Evolutionary conservation across 1,140 invertebrate species (phyloP).

Genomic region (Drosophila oshimai): DNA sequence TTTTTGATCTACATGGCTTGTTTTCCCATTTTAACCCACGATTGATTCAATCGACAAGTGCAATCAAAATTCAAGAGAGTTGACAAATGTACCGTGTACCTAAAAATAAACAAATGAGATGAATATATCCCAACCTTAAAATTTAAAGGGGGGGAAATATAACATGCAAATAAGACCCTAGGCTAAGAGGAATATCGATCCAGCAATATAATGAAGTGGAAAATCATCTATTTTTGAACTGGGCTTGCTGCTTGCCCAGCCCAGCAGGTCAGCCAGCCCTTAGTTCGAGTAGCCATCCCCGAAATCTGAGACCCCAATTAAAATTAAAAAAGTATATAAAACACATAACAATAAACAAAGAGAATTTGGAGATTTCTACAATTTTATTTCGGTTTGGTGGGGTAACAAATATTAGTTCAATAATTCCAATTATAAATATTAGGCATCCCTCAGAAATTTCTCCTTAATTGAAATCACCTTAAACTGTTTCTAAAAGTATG

Average conservation of each 20-base stretch:
- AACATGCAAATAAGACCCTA: conserved; percentile 3
- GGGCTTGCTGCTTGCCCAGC: conserved; percentile 70
- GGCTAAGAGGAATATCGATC: conserved; percentile 11
- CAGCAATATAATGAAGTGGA: conserved; percentile 4
- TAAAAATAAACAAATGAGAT: background rate
- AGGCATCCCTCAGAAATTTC: too few relatives aligned
- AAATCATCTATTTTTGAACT: conserved; percentile 56
- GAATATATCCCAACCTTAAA: background rate
- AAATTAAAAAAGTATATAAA: background rate
- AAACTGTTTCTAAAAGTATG: background rate
- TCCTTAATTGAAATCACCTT: background rate
- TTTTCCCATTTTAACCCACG: background rate
- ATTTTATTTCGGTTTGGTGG: conserved; percentile 6
- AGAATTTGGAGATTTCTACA: conserved; percentile 11
- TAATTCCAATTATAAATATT: background rate
- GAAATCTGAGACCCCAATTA: background rate
- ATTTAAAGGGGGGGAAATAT: background rate
- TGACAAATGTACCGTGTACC: conserved; percentile 45
- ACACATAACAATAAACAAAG: background rate
- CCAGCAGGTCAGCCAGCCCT: conserved; percentile 61
- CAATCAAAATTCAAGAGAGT: conserved; percentile 21
- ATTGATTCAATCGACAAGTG: conserved; percentile 9
- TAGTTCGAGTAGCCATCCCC: conserved; percentile 49
- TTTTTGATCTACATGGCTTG: conserved; percentile 1
- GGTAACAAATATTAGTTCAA: background rate